Conservation (phyloP, 1,140 invertebrate species). For the Drosophila pseudoobscura region DNA sequence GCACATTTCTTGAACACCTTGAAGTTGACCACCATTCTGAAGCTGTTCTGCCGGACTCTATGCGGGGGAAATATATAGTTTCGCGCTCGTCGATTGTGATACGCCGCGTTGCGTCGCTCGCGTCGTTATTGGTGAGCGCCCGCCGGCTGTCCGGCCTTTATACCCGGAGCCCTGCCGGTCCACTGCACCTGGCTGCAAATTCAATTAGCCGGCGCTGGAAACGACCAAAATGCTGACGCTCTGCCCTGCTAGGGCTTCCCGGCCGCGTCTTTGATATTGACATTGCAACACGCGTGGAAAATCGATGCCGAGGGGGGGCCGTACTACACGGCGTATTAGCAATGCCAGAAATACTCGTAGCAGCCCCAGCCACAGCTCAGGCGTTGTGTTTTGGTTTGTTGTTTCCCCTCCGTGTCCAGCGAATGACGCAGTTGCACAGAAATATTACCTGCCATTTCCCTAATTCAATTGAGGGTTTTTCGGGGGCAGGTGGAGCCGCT, state of each 20-base stretch:
- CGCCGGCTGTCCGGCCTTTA: slow-evolving; percentile 72
- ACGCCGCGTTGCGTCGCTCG: slow-evolving; percentile 67
- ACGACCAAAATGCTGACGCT: slow-evolving; percentile 23
- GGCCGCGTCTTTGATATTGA: slow-evolving; percentile 70
- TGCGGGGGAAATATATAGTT: neutral
- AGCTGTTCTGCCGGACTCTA: neutral
- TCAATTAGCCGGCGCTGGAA: slow-evolving; percentile 55
- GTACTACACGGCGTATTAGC: slow-evolving; percentile 66
- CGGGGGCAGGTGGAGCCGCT: neutral
- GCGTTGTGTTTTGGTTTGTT: slow-evolving; percentile 31
- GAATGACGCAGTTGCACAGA: slow-evolving; percentile 51
- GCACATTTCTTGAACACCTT: slow-evolving; percentile 98
- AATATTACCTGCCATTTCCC: slow-evolving; percentile 46
- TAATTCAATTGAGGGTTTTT: slow-evolving; percentile 63
- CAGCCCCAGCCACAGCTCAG: neutral
- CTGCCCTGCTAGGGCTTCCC: slow-evolving; percentile 56
- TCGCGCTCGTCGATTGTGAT: slow-evolving; percentile 47
- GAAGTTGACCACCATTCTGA: slow-evolving; percentile 92
- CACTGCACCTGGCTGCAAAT: slow-evolving; percentile 40
- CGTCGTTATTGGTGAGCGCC: slow-evolving; percentile 72
- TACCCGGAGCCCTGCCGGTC: slow-evolving; percentile 62
- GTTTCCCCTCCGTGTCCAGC: slow-evolving; percentile 5
- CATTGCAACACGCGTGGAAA: slow-evolving; percentile 53
- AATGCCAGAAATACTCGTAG: slow-evolving; percentile 38
- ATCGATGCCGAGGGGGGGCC: slow-evolving; percentile 45